Percentiles rank a stretch among this genome's conserved stretches.
Evolutionary conservation across 92 coral and sea anemone species (phyloP).

Genomic region (Meandrina meandrites): DNA sequence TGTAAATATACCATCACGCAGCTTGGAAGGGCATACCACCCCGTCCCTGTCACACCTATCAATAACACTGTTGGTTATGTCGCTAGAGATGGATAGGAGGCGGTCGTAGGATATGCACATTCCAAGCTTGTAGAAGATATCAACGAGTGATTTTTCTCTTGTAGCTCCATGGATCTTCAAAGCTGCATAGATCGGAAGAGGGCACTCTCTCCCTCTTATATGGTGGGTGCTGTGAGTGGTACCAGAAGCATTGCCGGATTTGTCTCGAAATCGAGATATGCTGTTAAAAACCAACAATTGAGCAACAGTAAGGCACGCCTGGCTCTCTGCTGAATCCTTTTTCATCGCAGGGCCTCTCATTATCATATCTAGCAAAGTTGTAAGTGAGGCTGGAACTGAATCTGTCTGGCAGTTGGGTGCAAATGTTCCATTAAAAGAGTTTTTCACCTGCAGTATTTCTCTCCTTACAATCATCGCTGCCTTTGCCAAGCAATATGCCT

Average conservation of each 20-base stretch:
- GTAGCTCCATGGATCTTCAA: slow-evolving; percentile 71
- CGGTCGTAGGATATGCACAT: slow-evolving; percentile 63
- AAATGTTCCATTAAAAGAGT: too few relatives aligned
- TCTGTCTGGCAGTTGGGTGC: too few relatives aligned
- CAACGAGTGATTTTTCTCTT: slow-evolving; percentile 57
- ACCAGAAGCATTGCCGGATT: slow-evolving; percentile 38
- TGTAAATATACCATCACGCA: slow-evolving; percentile 53
- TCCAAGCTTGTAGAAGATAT: slow-evolving; percentile 66
- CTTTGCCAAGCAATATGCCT: too few relatives aligned
- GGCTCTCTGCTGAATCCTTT: too few relatives aligned
- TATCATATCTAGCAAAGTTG: too few relatives aligned
- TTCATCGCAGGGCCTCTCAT: too few relatives aligned
- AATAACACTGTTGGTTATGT: slow-evolving; percentile 55
- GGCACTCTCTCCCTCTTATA: slow-evolving; percentile 58
- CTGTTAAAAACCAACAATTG: too few relatives aligned
- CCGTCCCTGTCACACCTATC: slow-evolving; percentile 54
- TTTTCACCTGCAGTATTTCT: too few relatives aligned
- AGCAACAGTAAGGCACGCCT: too few relatives aligned
- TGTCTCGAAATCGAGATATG: slow-evolving; percentile 33
- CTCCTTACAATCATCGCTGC: too few relatives aligned
- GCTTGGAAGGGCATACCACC: slow-evolving; percentile 63
- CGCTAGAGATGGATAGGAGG: slow-evolving; percentile 60
- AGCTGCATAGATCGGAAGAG: slow-evolving; percentile 62
- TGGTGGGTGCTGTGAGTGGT: slow-evolving; percentile 52
- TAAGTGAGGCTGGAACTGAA: too few relatives aligned